Conservation (phyloP, 2,888 invertebrate species). For the Sicus ferrugineus region DNA sequence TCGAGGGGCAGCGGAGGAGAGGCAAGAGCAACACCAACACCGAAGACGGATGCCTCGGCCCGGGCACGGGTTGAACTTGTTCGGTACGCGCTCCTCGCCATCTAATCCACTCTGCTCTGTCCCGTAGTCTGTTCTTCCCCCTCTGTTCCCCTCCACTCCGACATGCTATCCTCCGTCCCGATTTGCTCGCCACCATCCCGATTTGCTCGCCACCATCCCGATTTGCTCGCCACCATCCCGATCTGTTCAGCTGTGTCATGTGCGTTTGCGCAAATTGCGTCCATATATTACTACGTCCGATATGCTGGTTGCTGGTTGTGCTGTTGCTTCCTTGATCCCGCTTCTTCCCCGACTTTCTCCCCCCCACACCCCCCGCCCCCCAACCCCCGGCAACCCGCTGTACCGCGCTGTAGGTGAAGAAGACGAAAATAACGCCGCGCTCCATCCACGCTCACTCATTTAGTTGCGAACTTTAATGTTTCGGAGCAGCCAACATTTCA, state of each 20-base stretch:
- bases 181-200: conserved; percentile 3
- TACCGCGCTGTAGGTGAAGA: too few species aligned
- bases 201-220: not conserved
- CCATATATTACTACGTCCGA: conserved; percentile 43
- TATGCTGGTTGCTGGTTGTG: not conserved
- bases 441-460: too few species aligned
- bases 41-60: not conserved
- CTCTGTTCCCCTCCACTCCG: not conserved
- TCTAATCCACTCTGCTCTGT: not conserved
- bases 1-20: not conserved
- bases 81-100: not conserved
- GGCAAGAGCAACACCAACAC: not conserved
- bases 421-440: too few species aligned
- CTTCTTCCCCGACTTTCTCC: not conserved
- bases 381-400: too few species aligned
- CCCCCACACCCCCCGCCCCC: too few species aligned
- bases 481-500: not conserved
- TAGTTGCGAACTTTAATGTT: conserved; percentile 5
- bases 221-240: not conserved
- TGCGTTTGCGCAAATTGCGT: conserved; percentile 48
- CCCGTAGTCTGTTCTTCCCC: not conserved
- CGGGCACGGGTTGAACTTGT: not conserved
- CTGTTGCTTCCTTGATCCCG: conserved; percentile 2
- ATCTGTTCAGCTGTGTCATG: conserved; percentile 31
- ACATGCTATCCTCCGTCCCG: not conserved